A percentile compares a stretch with the other conserved stretches of the same genome.
phyloP scores from a whole-genome alignment of 2,113 vertebrate genomes.

The Vidua chalybeata region DNA sequence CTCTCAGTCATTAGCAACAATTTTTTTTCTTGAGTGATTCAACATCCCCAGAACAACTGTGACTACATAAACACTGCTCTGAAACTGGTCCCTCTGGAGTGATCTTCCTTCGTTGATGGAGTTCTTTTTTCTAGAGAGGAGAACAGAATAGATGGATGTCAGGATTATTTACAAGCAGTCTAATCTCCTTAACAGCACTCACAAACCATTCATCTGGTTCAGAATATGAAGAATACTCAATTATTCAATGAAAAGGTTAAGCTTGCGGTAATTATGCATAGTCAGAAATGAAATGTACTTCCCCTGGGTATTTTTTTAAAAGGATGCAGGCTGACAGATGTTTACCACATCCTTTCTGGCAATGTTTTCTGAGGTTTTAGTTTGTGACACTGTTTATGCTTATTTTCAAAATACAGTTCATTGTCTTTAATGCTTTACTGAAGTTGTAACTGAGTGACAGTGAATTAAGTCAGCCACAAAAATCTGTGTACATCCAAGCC shows the following conservation, averaged over 20 bases:
- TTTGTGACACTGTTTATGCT: not conserved
- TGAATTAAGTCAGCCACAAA: not conserved
- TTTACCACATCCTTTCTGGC: slow-evolving; percentile 55
- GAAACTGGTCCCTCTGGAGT: not conserved
- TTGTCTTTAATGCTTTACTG: not conserved
- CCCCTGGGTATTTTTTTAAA: slow-evolving; percentile 33
- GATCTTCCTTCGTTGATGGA: not conserved
- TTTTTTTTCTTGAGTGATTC: not conserved
- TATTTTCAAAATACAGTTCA: slow-evolving; percentile 11
- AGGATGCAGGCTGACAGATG: not conserved
- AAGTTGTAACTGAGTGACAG: not conserved
- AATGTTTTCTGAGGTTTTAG: not conserved
- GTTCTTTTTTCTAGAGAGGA: not conserved
- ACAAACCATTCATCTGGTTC: slow-evolving; percentile 20
- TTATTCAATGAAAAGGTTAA: slow-evolving; percentile 56
- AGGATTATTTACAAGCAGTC: slow-evolving; percentile 5
- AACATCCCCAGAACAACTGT: not conserved
- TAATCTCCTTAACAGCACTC: not conserved
- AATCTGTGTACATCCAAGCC: not conserved
- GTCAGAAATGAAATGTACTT: slow-evolving; percentile 44
- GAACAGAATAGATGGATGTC: not conserved
- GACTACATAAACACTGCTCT: not conserved
- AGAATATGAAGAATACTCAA: not conserved
- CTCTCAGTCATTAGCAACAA: not conserved
- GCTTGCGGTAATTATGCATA: not conserved